Percentiles rank a stretch among this genome's conserved stretches.
Evolutionary conservation across 2,888 invertebrate genomes (phyloP).

Genomic region (Linnaemya tessellans): DNA sequence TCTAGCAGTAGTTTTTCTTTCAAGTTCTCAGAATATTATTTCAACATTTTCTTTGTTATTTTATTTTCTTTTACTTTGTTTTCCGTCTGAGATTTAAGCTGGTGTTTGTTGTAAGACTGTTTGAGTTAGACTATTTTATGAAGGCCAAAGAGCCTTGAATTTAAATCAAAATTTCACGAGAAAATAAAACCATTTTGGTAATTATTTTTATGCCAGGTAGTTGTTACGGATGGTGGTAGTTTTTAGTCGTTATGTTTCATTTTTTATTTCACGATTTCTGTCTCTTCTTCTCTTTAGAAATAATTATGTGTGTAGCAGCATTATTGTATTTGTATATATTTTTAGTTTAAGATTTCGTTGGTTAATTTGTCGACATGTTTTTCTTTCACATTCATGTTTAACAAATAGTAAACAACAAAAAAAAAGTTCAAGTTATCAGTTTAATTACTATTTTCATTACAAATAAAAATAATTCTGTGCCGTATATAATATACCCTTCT

Average conservation of each 20-base stretch:
- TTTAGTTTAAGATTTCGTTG: neutral
- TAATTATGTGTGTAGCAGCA: neutral
- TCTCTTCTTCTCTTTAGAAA: neutral
- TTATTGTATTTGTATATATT: neutral
- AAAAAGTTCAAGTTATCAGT: too few species aligned
- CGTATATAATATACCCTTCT: too few species aligned
- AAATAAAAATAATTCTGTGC: too few species aligned
- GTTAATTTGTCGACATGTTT: neutral
- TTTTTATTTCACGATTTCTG: neutral
- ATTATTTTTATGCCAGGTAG: constrained; percentile 1
- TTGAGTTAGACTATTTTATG: constrained; percentile 52
- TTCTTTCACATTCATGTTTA: too few species aligned
- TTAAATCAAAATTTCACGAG: constrained; percentile 2
- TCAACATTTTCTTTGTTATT: constrained; percentile 7
- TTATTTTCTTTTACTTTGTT: neutral
- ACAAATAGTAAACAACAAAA: too few species aligned
- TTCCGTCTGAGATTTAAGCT: neutral
- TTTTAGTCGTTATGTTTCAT: neutral
- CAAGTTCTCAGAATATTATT: neutral
- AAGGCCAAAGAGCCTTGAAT: constrained; percentile 6
- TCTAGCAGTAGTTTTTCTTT: neutral
- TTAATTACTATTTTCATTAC: too few species aligned
- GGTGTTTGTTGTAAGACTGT: constrained; percentile 15
- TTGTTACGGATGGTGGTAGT: neutral
- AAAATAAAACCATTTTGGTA: neutral